A percentile compares a stretch with the other conserved stretches of the same genome.
phyloP scores from a whole-genome alignment of 1,140 invertebrate genomes.

The Cyclina sinensis region DNA sequence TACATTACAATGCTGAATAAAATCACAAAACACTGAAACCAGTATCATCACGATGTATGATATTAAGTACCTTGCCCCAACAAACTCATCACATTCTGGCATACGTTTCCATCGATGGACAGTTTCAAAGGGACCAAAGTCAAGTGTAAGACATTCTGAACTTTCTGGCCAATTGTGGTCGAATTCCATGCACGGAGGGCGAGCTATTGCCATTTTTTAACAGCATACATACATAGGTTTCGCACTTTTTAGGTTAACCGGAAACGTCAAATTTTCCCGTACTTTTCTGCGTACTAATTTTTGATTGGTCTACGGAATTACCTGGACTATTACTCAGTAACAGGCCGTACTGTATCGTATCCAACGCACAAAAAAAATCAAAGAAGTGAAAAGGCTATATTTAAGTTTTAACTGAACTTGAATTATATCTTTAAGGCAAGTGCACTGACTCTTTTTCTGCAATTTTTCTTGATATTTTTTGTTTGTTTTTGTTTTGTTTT shows the following conservation, averaged over 20 bases:
- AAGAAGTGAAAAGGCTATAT: no score
- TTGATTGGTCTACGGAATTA: not conserved
- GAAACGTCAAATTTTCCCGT: not conserved
- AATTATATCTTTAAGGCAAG: no score
- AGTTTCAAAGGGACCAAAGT: constrained; percentile 96
- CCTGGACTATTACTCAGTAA: no score
- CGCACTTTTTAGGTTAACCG: not conserved
- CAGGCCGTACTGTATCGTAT: no score
- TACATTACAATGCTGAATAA: no score
- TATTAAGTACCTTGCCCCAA: constrained; percentile 96
- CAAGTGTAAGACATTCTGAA: constrained; percentile 90
- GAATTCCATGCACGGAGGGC: constrained; percentile 86
- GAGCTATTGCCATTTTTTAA: constrained; percentile 83
- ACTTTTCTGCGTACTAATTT: not conserved
- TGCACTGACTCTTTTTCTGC: no score
- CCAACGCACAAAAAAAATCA: no score
- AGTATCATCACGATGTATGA: no score
- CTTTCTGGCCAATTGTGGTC: constrained; percentile 88
- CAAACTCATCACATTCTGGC: constrained; percentile 98
- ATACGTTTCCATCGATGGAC: constrained; percentile 97
- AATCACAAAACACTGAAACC: no score
- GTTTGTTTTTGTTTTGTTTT: no score
- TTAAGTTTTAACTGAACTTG: no score
- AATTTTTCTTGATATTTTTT: no score
- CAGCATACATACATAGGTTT: not conserved